Conservation (phyloP, 2,797 vertebrate species). For the Chelidonichthys spinosus region DNA sequence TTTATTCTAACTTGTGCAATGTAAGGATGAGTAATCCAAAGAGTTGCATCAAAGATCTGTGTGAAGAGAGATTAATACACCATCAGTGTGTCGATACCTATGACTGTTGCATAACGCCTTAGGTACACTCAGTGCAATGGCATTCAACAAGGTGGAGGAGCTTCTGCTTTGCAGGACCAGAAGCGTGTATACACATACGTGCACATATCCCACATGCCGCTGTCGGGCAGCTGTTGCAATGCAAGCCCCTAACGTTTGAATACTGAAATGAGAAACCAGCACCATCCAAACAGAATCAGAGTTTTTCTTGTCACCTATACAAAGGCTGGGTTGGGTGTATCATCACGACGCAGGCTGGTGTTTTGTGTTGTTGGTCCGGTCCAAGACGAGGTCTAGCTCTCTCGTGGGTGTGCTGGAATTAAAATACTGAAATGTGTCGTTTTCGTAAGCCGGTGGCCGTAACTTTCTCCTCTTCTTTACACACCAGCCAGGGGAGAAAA, state of each 20-base stretch:
- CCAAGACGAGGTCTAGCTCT: not conserved
- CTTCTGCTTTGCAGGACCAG: no score
- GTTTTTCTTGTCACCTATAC: conserved; percentile 45
- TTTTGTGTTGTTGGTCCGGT: conserved; percentile 8
- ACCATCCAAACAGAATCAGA: not conserved
- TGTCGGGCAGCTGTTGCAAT: not conserved
- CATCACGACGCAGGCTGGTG: conserved; percentile 20
- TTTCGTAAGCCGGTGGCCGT: no score
- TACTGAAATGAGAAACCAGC: not conserved
- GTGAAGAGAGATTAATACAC: no score
- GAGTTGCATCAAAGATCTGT: no score
- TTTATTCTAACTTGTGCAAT: not conserved
- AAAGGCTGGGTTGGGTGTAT: conserved; percentile 26
- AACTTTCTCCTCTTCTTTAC: not conserved
- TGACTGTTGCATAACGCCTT: no score
- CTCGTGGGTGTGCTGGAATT: not conserved
- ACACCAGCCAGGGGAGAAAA: not conserved
- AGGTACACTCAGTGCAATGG: no score
- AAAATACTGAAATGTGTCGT: not conserved
- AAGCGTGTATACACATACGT: no score
- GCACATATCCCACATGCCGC: no score
- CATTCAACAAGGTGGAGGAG: no score
- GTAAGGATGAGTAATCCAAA: not conserved
- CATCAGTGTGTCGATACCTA: no score
- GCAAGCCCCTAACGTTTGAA: conserved; percentile 17